Conservation (phyloP, 2,888 invertebrate genomes). For the Lasioglossum oenotherae region DNA sequence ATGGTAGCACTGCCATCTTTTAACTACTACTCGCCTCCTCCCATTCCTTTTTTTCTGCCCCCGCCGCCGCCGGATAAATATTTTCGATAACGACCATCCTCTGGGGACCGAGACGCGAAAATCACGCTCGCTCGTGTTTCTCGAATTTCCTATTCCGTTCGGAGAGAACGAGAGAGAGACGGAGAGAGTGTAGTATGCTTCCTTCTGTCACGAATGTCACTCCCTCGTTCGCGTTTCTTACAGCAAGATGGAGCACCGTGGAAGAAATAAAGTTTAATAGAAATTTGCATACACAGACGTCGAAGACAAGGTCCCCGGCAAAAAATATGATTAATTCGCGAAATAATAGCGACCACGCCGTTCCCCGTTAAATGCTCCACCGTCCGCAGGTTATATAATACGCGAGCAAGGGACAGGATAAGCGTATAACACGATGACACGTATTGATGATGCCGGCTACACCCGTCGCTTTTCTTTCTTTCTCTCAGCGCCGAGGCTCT, state of each 20-base stretch:
- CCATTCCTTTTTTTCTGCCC: conserved; percentile 11
- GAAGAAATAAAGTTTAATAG: conserved; percentile 57
- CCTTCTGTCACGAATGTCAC: neutral
- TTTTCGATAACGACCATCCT: conserved; percentile 45
- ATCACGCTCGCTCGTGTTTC: conserved; percentile 8
- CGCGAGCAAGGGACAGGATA: conserved; percentile 45
- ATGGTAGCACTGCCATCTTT: conserved; percentile 79
- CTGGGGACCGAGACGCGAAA: conserved; percentile 12
- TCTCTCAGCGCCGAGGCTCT: conserved; percentile 3
- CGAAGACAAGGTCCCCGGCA: neutral
- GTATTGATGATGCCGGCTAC: conserved; percentile 82
- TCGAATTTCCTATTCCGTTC: conserved; percentile 16
- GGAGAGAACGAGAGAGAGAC: neutral
- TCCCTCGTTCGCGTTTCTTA: conserved; percentile 20
- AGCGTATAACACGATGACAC: conserved; percentile 79
- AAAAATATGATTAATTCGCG: conserved; percentile 60
- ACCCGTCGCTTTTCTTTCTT: conserved; percentile 78
- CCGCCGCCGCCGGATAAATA: conserved; percentile 48
- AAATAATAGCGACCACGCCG: conserved; percentile 51
- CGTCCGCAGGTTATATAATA: conserved; percentile 49
- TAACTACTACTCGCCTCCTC: conserved; percentile 70
- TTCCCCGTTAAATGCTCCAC: conserved; percentile 49
- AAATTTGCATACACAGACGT: conserved; percentile 49
- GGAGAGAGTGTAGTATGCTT: neutral
- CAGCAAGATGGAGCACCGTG: neutral